Percentiles rank a stretch among this genome's conserved stretches.
phyloP scores from a whole-genome alignment of 1,140 invertebrate species.

The Aethina tumida region DNA sequence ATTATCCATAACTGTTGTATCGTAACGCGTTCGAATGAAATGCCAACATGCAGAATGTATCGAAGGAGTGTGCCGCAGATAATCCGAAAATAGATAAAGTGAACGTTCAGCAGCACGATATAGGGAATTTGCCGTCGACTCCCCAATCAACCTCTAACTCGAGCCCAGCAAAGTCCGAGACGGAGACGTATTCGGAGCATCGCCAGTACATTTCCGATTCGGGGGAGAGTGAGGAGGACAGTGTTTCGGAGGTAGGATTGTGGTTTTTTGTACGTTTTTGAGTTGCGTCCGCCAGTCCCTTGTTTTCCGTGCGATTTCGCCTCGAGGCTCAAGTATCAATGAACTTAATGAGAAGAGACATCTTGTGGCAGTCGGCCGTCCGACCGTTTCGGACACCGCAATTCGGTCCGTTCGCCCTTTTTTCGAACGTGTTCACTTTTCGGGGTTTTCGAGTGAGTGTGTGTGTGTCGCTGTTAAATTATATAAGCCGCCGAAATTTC shows the following conservation, averaged over 20 bases:
- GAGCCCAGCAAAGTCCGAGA: conserved; percentile 64
- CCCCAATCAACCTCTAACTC: conserved; percentile 48
- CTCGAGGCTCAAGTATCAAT: conserved; percentile 33
- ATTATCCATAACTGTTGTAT: conserved; percentile 24
- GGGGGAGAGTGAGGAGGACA: conserved; percentile 86
- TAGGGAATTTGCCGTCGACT: conserved; percentile 51
- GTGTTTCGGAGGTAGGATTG: conserved; percentile 74
- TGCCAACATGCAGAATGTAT: conserved; percentile 84
- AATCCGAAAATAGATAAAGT: conserved; percentile 66
- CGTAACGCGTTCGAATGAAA: conserved; percentile 38
- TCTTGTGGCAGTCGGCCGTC: conserved; percentile 34
- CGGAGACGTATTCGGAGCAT: conserved; percentile 66
- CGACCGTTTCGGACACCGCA: too few relatives aligned
- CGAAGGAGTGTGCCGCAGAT: conserved; percentile 60
- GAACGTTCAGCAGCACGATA: conserved; percentile 42
- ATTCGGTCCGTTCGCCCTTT: too few relatives aligned
- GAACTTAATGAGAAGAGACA: conserved; percentile 36
- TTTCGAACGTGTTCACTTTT: too few relatives aligned
- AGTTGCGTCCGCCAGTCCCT: conserved; percentile 15
- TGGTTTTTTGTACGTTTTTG: conserved; percentile 8
- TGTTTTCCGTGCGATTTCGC: conserved; percentile 20
- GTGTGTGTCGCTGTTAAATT: too few relatives aligned
- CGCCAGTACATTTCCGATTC: conserved; percentile 79
- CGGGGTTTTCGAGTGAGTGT: too few relatives aligned
- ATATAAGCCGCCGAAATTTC: too few relatives aligned